Evolutionary conservation across 2,113 vertebrate species (phyloP).

Genomic region (Phaethornis superciliosus): DNA sequence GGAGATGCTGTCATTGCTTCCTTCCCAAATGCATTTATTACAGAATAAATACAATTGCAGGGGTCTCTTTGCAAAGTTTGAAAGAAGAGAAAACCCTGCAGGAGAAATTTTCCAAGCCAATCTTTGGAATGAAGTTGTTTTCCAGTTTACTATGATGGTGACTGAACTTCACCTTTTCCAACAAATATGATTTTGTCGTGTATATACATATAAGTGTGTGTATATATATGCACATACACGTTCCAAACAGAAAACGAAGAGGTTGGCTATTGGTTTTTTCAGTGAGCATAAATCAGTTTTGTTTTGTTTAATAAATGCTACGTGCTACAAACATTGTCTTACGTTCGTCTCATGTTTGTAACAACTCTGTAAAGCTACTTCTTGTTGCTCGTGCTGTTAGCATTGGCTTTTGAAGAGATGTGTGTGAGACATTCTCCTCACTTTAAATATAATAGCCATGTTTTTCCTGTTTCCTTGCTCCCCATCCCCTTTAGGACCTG

Average conservation of each 20-base stretch:
- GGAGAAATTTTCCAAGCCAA: slow-evolving; percentile 51
- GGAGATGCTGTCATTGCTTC: slow-evolving; percentile 70
- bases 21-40: slow-evolving; percentile 62
- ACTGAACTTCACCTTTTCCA: slow-evolving; percentile 71
- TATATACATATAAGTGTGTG: slow-evolving; percentile 66
- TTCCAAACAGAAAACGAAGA: slow-evolving; percentile 66
- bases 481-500: slow-evolving; percentile 85
- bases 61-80: slow-evolving; percentile 61
- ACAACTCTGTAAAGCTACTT: slow-evolving; percentile 70
- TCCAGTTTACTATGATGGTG: slow-evolving; percentile 78
- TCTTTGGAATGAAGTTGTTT: slow-evolving; percentile 61
- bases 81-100: slow-evolving; percentile 54
- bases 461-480: not conserved
- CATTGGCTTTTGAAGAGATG: slow-evolving; percentile 72
- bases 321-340: slow-evolving; percentile 75
- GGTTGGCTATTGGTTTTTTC: slow-evolving; percentile 72
- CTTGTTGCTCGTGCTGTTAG: slow-evolving; percentile 75
- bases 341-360: slow-evolving; percentile 77
- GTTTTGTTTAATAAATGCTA: slow-evolving; percentile 78
- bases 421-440: not conserved
- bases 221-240: slow-evolving; percentile 63
- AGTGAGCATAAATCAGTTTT: slow-evolving; percentile 71
- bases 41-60: slow-evolving; percentile 53
- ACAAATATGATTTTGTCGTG: slow-evolving; percentile 65
- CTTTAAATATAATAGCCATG: not conserved